These are phyloP conservation scores for Eleutherodactylus coqui DNA, from an alignment of 2,797 vertebrate genomes.

Conservation along the genomic window DNA sequence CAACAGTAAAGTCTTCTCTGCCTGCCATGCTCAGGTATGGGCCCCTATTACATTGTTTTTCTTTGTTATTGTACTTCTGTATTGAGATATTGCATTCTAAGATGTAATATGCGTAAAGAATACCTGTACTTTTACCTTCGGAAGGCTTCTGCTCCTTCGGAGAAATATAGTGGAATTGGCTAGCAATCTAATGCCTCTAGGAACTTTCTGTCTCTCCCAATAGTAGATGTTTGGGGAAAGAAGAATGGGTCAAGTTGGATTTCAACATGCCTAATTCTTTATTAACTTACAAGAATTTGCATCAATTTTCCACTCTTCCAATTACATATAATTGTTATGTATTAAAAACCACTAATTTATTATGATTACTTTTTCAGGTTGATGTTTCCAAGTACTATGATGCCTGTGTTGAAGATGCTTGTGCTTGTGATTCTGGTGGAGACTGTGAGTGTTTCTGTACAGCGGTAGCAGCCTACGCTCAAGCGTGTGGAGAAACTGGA, in stretches of 20 bases:
- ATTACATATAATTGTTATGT: background rate
- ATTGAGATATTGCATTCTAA: background rate
- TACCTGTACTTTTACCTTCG: too few relatives aligned
- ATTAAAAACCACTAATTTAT: background rate
- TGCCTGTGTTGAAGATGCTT: constrained; percentile 86
- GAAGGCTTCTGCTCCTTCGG: too few relatives aligned
- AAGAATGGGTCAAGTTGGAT: too few relatives aligned
- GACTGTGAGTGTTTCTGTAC: constrained; percentile 90
- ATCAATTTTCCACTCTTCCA: background rate
- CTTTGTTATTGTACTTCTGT: background rate
- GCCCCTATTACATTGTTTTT: background rate
- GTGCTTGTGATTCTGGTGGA: constrained; percentile 87
- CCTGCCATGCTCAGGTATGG: constrained; percentile 80
- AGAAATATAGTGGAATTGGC: too few relatives aligned
- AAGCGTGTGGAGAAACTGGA: constrained; percentile 83
- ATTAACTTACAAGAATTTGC: background rate
- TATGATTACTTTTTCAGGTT: constrained; percentile 74
- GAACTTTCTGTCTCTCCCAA: too few relatives aligned
- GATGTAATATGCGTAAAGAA: too few relatives aligned
- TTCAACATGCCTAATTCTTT: too few relatives aligned
- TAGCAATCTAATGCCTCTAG: too few relatives aligned
- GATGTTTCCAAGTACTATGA: constrained; percentile 84
- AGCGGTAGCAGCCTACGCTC: constrained; percentile 89
- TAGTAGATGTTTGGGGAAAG: background rate
- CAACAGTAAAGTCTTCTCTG: constrained; percentile 75